Conservation (phyloP, 64 coral and sea anemone species). For the Pocillopora verrucosa region DNA sequence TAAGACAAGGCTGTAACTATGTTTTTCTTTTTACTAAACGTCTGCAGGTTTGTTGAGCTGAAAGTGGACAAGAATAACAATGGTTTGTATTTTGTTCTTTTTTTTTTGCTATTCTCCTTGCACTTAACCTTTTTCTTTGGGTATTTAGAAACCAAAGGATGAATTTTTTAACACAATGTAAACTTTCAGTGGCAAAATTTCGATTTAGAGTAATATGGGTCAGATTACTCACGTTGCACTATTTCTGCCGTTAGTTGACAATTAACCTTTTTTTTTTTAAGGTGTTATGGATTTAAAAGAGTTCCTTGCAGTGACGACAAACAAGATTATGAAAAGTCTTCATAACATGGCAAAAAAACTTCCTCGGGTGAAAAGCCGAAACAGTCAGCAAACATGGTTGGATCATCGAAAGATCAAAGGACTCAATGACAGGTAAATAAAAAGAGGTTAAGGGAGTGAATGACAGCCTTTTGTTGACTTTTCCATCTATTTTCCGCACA, state of each 20-base stretch:
- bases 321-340: slow-evolving; percentile 79
- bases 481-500: too few relatives aligned
- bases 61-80: slow-evolving; percentile 76
- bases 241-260: not conserved
- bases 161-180: not conserved
- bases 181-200: not conserved
- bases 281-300: slow-evolving; percentile 70
- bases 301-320: slow-evolving; percentile 72
- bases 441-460: too few relatives aligned
- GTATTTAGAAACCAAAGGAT: not conserved
- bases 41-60: slow-evolving; percentile 70
- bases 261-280: not conserved
- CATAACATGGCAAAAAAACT: slow-evolving; percentile 73
- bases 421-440: slow-evolving; percentile 62
- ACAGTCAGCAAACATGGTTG: slow-evolving; percentile 84
- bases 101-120: not conserved
- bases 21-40: not conserved
- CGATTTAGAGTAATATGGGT: not conserved
- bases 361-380: slow-evolving; percentile 70
- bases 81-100: slow-evolving; percentile 47
- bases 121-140: not conserved
- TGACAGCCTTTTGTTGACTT: too few relatives aligned
- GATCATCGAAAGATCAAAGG: slow-evolving; percentile 63
- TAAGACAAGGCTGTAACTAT: too few relatives aligned
- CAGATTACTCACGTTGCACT: not conserved